Conservation (phyloP, 2,113 vertebrate genomes). For the Dinomys branickii region DNA sequence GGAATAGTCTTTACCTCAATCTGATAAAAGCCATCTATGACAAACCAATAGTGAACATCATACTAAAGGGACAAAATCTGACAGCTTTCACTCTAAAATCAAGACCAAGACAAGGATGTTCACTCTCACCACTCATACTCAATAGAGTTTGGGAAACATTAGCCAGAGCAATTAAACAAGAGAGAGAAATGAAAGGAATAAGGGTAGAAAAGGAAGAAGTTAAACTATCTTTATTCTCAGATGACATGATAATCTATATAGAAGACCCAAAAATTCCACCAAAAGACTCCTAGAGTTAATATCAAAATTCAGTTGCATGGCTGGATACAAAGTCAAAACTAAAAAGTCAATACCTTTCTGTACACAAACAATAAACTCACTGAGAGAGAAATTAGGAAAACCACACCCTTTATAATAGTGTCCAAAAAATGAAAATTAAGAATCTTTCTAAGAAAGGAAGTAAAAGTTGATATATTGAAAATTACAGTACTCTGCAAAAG, state of each 20-base stretch:
- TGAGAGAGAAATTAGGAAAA: not conserved
- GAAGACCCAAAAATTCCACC: not conserved
- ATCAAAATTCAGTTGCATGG: not conserved
- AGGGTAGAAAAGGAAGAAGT: not conserved
- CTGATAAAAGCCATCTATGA: not conserved
- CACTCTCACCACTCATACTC: not conserved
- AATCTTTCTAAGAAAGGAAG: too few relatives aligned
- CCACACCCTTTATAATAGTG: not conserved
- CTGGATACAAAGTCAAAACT: not conserved
- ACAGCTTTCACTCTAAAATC: not conserved
- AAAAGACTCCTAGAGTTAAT: not conserved
- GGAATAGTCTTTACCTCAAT: not conserved
- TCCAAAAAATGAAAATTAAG: not conserved
- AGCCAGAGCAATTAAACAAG: too few relatives aligned
- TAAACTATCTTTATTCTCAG: not conserved
- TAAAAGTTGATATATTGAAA: too few relatives aligned
- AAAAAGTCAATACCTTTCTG: not conserved
- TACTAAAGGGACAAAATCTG: not conserved
- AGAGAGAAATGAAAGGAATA: not conserved
- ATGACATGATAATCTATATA: not conserved
- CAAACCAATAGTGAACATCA: not conserved
- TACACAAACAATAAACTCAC: not conserved
- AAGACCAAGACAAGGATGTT: not conserved
- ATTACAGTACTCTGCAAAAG: not conserved
- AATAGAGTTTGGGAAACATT: not conserved